A percentile compares a stretch with the other conserved stretches of the same genome.
phyloP scores from a whole-genome alignment of 2,797 vertebrate genomes.

The Lepidocolaptes lacrymiger region DNA sequence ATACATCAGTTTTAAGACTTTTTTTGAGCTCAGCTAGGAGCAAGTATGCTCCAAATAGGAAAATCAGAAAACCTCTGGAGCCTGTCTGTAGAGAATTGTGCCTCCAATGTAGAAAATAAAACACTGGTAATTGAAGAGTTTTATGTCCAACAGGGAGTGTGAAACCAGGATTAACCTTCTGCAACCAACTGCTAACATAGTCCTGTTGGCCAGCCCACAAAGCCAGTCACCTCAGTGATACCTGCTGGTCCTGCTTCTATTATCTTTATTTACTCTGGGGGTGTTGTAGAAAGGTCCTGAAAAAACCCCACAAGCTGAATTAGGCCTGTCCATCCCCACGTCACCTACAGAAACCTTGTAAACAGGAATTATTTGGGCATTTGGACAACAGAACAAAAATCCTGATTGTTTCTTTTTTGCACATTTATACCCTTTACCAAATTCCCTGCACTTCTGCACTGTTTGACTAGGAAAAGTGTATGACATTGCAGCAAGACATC shows the following conservation, averaged over 20 bases:
- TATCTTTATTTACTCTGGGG: not conserved
- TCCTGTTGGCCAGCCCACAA: not conserved
- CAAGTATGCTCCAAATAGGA: not conserved
- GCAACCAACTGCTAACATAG: not conserved
- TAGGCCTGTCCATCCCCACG: accelerated
- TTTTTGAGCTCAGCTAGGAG: not conserved
- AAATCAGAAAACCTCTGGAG: not conserved
- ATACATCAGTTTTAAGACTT: not conserved
- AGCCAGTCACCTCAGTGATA: not conserved
- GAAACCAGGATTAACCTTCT: not conserved
- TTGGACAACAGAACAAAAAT: not conserved
- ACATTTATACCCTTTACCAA: not conserved
- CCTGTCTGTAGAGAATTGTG: not conserved
- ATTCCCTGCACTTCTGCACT: not conserved
- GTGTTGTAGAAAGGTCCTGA: not conserved
- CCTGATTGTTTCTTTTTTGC: not conserved
- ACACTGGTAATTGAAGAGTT: not conserved
- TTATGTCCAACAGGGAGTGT: not conserved
- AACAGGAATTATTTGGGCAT: not conserved
- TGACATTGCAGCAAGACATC: not conserved
- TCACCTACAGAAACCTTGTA: not conserved
- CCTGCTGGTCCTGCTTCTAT: not conserved
- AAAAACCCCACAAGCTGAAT: not conserved
- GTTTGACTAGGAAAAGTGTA: not conserved
- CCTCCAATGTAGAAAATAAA: not conserved